Evolutionary conservation across 2,113 vertebrate species (phyloP), one percentile per base, ranked within the genome.

Genomic region (Alouatta palliata): DNA sequence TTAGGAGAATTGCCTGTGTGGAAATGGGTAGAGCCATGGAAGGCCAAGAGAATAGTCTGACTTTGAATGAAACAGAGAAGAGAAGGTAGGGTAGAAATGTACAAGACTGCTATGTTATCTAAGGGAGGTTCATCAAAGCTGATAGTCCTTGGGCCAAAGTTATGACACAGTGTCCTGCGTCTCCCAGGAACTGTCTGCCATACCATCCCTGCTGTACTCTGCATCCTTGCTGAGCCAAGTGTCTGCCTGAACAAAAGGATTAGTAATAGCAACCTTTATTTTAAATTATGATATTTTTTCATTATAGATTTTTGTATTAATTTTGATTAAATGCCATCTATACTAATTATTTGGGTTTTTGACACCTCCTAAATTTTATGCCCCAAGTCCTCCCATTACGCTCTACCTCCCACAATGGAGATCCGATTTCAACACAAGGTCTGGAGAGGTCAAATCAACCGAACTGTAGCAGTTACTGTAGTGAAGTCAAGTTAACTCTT

Each of bases 301-400:
- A 49, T 61, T 19, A 27, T 19, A 8, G 23, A 91, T 27, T 11
- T 20, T 80, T 90, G n/a, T 27, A 37, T 66, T 71, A 2, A 23
- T 87, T 91, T 84, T 64, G 13, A 90, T 64, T 87, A 30, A 64
- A 64, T 56, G 68, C 71, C 21, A 76, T 75, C 84, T n/a, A 47
- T 73, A 52, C 11, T 56, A 4, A 76, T 81, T 54, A 40, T 16
- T 32, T 6, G 43, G 17, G 25, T 40, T n/a, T 79, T 89, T 20
- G 12, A 47, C 30, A 10, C 3, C 54, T 32, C 6, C 73, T 77
- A 56, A 56, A 56, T 58, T 73, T 64, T 75, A 25, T 68, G 66
- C 3, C 32, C 30, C 32, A 35, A 68, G 35, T 68, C 30, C 66
- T 68, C 13, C 66, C 32, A 17, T 35, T 35, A 68, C 6, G 32